These are phyloP conservation scores for Cephalotes varians DNA, from an alignment of 2,888 invertebrate species.

Conservation along the genomic window DNA sequence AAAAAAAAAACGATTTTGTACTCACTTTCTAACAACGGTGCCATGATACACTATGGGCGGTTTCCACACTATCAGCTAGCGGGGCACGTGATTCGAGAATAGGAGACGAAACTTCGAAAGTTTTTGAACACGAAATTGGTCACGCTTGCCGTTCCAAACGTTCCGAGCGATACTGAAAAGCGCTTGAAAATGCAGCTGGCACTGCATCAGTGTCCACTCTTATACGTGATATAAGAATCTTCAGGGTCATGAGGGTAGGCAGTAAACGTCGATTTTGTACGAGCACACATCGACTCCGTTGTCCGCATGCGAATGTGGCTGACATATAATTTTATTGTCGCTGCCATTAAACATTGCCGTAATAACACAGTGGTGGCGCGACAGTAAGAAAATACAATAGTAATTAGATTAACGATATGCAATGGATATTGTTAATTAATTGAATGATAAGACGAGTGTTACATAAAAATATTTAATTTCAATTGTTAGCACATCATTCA, in stretches of 20 bases:
- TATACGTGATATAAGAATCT: slow-evolving; percentile 64
- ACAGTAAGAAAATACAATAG: background rate
- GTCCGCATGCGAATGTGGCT: background rate
- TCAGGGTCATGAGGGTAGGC: slow-evolving; percentile 60
- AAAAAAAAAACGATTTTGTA: background rate
- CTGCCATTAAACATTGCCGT: background rate
- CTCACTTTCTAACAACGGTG: slow-evolving; percentile 17
- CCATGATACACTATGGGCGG: background rate
- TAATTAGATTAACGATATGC: background rate
- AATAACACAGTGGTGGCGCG: background rate
- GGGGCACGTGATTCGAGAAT: background rate
- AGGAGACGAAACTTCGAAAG: background rate
- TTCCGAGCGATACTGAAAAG: slow-evolving; percentile 55
- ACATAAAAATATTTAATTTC: slow-evolving; percentile 1
- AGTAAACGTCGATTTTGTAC: slow-evolving; percentile 51
- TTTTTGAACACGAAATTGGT: background rate
- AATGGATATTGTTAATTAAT: background rate
- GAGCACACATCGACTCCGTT: background rate
- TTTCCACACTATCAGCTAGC: background rate
- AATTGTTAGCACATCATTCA: background rate
- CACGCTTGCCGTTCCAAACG: background rate
- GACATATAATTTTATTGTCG: slow-evolving; percentile 32
- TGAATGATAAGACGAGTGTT: background rate
- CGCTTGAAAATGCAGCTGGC: slow-evolving; percentile 68
- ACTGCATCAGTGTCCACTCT: slow-evolving; percentile 59